A percentile compares a stretch with the other conserved stretches of the same genome.
Evolutionary conservation across 2,113 vertebrate species (phyloP).

Genomic region (Serilophus lunatus): DNA sequence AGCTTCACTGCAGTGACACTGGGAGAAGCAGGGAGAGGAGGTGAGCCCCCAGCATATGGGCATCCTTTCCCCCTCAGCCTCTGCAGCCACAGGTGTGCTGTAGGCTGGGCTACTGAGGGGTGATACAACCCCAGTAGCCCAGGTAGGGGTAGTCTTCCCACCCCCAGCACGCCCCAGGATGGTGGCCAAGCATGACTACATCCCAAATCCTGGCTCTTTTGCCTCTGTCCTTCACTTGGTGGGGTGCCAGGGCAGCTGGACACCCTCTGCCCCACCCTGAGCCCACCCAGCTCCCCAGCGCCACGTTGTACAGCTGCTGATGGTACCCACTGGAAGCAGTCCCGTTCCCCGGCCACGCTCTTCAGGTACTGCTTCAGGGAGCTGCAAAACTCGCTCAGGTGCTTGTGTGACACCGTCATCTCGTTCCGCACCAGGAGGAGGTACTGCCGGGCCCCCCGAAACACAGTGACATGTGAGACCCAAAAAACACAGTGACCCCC

Average conservation of each 20-base stretch:
- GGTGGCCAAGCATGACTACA: neutral
- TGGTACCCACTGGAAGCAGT: slow-evolving; percentile 92
- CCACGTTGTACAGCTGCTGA: fast-evolving
- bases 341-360: slow-evolving; percentile 81
- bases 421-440: slow-evolving; percentile 90
- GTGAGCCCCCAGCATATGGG: neutral
- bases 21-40: neutral
- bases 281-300: neutral
- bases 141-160: neutral
- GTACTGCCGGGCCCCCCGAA: slow-evolving; percentile 69
- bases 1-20: neutral
- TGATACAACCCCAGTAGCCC: neutral
- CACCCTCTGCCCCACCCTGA: fast-evolving
- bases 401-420: slow-evolving; percentile 91
- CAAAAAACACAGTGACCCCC: fast-evolving
- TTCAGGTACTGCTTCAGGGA: slow-evolving; percentile 94
- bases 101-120: neutral
- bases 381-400: slow-evolving; percentile 87
- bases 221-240: neutral
- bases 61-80: neutral
- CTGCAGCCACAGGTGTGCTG: neutral
- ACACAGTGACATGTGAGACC: neutral
- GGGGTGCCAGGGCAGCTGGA: neutral
- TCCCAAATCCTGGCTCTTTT: neutral
- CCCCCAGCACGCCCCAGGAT: neutral